Evolutionary conservation across 2,888 invertebrate species (phyloP).

Genomic region (Caenorhabditis sp.): DNA sequence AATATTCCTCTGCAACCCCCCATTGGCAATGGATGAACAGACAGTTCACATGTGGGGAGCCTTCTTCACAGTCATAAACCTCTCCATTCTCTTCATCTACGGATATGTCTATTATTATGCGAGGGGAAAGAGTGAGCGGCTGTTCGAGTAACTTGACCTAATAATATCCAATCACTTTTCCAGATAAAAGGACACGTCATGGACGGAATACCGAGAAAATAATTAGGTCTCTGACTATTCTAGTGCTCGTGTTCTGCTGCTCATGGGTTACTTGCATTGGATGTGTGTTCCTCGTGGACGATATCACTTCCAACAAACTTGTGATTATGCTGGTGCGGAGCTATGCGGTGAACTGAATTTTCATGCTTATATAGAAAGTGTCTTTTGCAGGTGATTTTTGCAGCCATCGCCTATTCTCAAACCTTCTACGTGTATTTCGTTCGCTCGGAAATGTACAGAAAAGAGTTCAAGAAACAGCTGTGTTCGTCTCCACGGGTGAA

Average conservation of each 20-base stretch:
- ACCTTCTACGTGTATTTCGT: slow-evolving; percentile 44
- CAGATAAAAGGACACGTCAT: slow-evolving; percentile 28
- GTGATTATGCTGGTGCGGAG: slow-evolving; percentile 28
- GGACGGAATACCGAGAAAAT: slow-evolving; percentile 27
- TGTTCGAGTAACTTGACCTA: not conserved
- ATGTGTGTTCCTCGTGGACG: slow-evolving; percentile 22
- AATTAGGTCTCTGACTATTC: slow-evolving; percentile 37
- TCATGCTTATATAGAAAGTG: not conserved
- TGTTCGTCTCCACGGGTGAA: too few species aligned
- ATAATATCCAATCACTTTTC: too few species aligned
- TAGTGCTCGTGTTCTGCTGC: slow-evolving; percentile 37
- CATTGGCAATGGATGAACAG: slow-evolving; percentile 27
- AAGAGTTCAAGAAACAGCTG: slow-evolving; percentile 26
- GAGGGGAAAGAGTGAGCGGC: slow-evolving; percentile 19
- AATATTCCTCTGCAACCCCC: slow-evolving; percentile 36
- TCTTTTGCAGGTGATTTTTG: slow-evolving; percentile 37
- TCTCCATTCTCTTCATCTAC: slow-evolving; percentile 27
- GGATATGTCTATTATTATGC: slow-evolving; percentile 45
- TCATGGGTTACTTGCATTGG: slow-evolving; percentile 53
- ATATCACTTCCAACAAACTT: slow-evolving; percentile 16
- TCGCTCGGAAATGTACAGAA: slow-evolving; percentile 42
- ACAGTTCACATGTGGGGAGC: slow-evolving; percentile 35
- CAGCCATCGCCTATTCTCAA: slow-evolving; percentile 32
- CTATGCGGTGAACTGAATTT: slow-evolving; percentile 27
- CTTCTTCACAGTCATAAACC: slow-evolving; percentile 13